Conservation (phyloP, 2,113 vertebrate species). For the Geococcyx californianus region DNA sequence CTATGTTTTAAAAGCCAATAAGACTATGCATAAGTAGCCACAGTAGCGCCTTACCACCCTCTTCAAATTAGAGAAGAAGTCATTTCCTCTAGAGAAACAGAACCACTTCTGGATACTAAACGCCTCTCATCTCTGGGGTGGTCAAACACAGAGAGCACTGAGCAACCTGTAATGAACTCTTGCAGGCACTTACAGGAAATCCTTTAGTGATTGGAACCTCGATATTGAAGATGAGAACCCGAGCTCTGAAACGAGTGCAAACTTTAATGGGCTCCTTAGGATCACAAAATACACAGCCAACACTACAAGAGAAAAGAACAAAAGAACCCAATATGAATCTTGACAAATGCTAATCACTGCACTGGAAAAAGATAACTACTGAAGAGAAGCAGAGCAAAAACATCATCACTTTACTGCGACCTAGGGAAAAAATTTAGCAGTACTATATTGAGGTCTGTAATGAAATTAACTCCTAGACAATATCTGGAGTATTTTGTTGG, state of each 20-base stretch:
- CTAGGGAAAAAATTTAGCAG: not conserved
- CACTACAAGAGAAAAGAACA: conserved; percentile 71
- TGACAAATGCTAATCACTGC: not conserved
- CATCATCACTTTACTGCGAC: not conserved
- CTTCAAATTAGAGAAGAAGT: not conserved
- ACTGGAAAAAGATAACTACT: not conserved
- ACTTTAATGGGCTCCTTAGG: conserved; percentile 89
- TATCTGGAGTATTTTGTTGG: not conserved
- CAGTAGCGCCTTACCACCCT: not conserved
- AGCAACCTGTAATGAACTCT: not conserved
- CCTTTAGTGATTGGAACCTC: conserved; percentile 95
- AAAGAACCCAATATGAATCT: not conserved
- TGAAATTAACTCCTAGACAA: not conserved
- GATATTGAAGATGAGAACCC: conserved; percentile 95
- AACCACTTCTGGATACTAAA: not conserved
- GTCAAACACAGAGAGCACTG: not conserved
- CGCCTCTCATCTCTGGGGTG: fast-evolving
- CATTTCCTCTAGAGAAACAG: not conserved
- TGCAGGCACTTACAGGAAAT: conserved; percentile 90
- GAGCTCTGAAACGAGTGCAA: conserved; percentile 91
- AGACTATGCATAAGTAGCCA: not conserved
- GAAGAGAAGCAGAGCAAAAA: not conserved
- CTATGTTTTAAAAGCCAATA: not conserved
- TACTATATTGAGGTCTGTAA: not conserved
- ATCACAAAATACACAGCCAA: conserved; percentile 93